Percentiles rank a stretch among this genome's conserved stretches.
Evolutionary conservation across 2,797 vertebrate genomes (phyloP).

Genomic region (Sebastes vulpes): DNA sequence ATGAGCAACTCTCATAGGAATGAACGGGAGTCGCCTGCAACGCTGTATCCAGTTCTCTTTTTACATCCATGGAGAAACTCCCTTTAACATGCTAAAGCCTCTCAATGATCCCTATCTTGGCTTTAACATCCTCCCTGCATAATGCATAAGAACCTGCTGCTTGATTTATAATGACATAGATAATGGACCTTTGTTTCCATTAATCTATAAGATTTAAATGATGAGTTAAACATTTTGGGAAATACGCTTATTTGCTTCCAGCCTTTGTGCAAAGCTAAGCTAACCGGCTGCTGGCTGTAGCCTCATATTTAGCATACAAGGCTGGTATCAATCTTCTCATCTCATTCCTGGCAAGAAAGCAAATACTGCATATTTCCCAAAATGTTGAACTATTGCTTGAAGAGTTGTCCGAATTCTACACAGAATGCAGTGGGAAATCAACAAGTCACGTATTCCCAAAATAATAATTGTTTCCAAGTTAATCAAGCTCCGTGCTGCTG

Average conservation of each 20-base stretch:
- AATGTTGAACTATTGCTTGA: neutral
- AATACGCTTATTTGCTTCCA: neutral
- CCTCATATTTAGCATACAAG: neutral
- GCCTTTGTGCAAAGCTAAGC: neutral
- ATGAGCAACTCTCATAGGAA: too few species aligned
- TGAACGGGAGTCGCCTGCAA: too few species aligned
- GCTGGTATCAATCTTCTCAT: neutral
- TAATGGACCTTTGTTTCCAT: neutral
- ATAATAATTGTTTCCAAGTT: constrained; percentile 27
- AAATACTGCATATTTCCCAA: neutral
- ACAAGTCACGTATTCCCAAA: constrained; percentile 33
- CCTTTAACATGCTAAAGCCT: neutral
- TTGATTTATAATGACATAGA: neutral
- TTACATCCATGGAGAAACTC: neutral
- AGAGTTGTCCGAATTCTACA: neutral
- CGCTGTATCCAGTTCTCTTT: too few species aligned
- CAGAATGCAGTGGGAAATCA: constrained; percentile 36
- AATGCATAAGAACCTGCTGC: constrained; percentile 10
- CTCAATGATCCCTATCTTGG: constrained; percentile 12
- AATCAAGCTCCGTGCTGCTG: constrained; percentile 36
- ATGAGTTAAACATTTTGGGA: neutral
- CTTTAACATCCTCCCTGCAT: constrained; percentile 26
- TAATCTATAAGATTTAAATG: neutral
- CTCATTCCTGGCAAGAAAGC: neutral
- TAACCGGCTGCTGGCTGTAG: neutral